These are phyloP conservation scores for Lagodon rhomboides DNA, from an alignment of 2,797 vertebrate genomes.

Conservation along the genomic window DNA sequence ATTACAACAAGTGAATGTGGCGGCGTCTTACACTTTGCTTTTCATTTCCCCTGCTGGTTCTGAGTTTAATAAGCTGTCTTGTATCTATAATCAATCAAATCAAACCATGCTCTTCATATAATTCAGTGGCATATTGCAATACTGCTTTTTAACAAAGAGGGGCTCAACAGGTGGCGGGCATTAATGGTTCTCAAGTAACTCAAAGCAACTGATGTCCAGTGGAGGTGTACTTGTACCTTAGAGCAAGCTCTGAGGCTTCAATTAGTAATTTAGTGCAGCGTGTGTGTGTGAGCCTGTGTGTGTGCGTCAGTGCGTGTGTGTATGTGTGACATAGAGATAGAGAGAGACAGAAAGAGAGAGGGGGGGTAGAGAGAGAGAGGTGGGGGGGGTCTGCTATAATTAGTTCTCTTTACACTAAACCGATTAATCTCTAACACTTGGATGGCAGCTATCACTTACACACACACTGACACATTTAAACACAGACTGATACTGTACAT, in stretches of 20 bases:
- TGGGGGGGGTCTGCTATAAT: constrained; percentile 68
- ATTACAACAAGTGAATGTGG: constrained; percentile 16
- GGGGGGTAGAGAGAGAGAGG: constrained; percentile 12
- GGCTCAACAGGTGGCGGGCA: constrained; percentile 11
- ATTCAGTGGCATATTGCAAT: constrained; percentile 8
- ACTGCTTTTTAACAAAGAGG: constrained; percentile 13
- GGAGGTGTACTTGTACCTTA: background rate
- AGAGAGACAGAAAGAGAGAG: background rate
- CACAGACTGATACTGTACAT: background rate
- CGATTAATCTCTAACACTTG: constrained; percentile 70
- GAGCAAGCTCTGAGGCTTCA: background rate
- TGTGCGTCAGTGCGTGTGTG: constrained; percentile 8
- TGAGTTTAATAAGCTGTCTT: constrained; percentile 4
- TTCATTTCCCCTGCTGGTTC: constrained; percentile 19
- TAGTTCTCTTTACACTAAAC: constrained; percentile 72
- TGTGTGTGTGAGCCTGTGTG: constrained; percentile 10
- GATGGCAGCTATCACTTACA: constrained; percentile 41
- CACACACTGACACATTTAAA: constrained; percentile 26
- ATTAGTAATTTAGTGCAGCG: constrained; percentile 22
- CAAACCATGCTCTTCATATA: constrained; percentile 19
- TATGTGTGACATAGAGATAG: background rate
- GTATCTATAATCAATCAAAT: constrained; percentile 33
- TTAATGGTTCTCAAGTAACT: constrained; percentile 5
- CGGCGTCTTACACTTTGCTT: background rate
- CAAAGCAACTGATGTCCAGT: background rate